phyloP scores from a whole-genome alignment of 2,888 invertebrate species.

The Dicyrtoma fusca region DNA sequence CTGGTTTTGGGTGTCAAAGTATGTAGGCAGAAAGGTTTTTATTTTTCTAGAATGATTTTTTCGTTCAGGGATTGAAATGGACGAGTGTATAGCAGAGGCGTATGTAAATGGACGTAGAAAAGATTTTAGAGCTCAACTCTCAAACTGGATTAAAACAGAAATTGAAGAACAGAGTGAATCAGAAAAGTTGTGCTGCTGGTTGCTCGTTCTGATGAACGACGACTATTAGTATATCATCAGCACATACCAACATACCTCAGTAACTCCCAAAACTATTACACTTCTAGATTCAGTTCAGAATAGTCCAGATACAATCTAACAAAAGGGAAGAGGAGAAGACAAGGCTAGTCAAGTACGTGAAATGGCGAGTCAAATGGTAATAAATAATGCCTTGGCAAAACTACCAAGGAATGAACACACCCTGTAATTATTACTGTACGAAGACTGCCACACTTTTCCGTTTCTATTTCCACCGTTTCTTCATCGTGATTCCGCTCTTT shows the following conservation, averaged over 20 bases:
- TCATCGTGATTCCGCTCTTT: neutral
- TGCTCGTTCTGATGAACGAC: too few species aligned
- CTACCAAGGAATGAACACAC: conserved; percentile 21
- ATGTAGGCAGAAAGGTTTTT: too few species aligned
- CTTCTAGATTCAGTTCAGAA: too few species aligned
- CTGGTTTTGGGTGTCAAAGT: too few species aligned
- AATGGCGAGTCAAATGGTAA: conserved; percentile 25
- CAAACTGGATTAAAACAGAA: neutral
- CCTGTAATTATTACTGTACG: conserved; percentile 21
- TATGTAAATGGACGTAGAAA: neutral
- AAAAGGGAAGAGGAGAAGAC: conserved; percentile 1
- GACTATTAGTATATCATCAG: too few species aligned
- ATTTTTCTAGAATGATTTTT: too few species aligned
- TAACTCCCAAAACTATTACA: too few species aligned
- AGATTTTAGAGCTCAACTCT: neutral
- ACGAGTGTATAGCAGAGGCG: neutral
- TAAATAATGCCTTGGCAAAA: conserved; percentile 26
- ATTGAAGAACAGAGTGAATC: neutral
- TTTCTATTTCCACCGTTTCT: conserved; percentile 6
- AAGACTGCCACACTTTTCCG: conserved; percentile 25
- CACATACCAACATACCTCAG: too few species aligned
- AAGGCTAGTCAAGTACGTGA: too few species aligned
- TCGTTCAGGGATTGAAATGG: too few species aligned
- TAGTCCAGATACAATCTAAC: conserved; percentile 4
- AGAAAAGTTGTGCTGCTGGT: too few species aligned